Evolutionary conservation across 2,113 vertebrate genomes (phyloP), one percentile per base, ranked within the genome.

Genomic region (Ammodytes marinus): DNA sequence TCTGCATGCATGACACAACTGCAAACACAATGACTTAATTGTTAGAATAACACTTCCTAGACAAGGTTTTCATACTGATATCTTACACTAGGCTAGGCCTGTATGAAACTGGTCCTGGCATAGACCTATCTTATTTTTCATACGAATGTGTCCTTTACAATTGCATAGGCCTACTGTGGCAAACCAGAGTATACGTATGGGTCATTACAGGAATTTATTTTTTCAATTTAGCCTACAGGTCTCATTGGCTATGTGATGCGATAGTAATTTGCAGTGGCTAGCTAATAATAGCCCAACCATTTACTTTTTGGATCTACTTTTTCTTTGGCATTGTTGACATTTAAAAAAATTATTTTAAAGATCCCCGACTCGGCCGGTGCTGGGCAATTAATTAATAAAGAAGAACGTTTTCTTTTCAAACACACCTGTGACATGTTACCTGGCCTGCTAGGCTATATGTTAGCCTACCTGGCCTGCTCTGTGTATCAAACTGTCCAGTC

Each of bases 1-100:
- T 42, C 54, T 57, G 12, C 15, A 39, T 49, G 49, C 45, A 35
- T 55, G 39, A 12, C 42, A 53, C 40, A 27, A 13, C 52, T 42
- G 14, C 66, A 78, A 60, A 14, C 59, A 69, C 45, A n/a, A 27
- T 45, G 11, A n/a, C 5, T 40, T 50, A 46, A 40, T 69, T 73
- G n/a, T 45, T 27, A 8, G 19, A 5, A 9, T 8, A 66, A 60
- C 27, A 74, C 3, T 4, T 1, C 14, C 5, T 2, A 7, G 17
- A 53, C 5, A 4, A 47, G 14, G 42, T 52, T 77, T 10, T 27
- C 1, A 78, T 13, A 72, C 55, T 9, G 15, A 35, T 61, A 35
- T 61, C 58, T 27, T 3, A n/a, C 15, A 49, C 2, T 50, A 3
- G 27, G 27, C 27, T 6, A 14, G 27, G 27, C 27, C 27, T 40